These are phyloP conservation scores for Drosophila peninsularis DNA, from an alignment of 2,888 invertebrate genomes.

Conservation along the genomic window DNA sequence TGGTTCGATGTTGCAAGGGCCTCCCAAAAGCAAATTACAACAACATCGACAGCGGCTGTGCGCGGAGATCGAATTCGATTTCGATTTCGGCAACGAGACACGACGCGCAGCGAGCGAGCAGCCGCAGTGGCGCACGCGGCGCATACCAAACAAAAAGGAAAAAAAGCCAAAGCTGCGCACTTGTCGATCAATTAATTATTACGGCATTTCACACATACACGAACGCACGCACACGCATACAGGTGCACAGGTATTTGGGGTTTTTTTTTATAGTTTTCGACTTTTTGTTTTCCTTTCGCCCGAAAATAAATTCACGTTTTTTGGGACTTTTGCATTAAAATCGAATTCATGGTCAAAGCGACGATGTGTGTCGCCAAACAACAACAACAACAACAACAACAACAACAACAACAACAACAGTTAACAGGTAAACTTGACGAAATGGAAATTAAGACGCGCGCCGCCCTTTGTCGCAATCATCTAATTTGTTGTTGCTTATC, in stretches of 20 bases:
- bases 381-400: constrained; percentile 36
- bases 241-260: constrained; percentile 51
- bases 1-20: constrained; percentile 64
- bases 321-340: constrained; percentile 74
- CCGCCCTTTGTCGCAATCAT: constrained; percentile 63
- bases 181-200: constrained; percentile 79
- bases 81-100: constrained; percentile 46
- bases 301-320: constrained; percentile 52
- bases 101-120: constrained; percentile 18
- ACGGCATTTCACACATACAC: constrained; percentile 67
- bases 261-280: constrained; percentile 55
- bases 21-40: constrained; percentile 28
- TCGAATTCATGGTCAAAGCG: constrained; percentile 77
- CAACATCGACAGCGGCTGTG: constrained; percentile 18
- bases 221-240: constrained; percentile 8
- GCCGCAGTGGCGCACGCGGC: constrained; percentile 41
- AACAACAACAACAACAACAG: constrained; percentile 27
- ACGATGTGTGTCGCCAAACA: constrained; percentile 71
- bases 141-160: constrained; percentile 62
- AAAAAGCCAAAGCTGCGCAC: constrained; percentile 64
- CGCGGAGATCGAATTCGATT: constrained; percentile 64
- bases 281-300: constrained; percentile 36
- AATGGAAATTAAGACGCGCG: constrained; percentile 65
- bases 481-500: constrained; percentile 57
- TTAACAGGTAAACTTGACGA: constrained; percentile 70